phyloP scores from a whole-genome alignment of 1,140 invertebrate genomes.

The Nixonia krombeini region DNA sequence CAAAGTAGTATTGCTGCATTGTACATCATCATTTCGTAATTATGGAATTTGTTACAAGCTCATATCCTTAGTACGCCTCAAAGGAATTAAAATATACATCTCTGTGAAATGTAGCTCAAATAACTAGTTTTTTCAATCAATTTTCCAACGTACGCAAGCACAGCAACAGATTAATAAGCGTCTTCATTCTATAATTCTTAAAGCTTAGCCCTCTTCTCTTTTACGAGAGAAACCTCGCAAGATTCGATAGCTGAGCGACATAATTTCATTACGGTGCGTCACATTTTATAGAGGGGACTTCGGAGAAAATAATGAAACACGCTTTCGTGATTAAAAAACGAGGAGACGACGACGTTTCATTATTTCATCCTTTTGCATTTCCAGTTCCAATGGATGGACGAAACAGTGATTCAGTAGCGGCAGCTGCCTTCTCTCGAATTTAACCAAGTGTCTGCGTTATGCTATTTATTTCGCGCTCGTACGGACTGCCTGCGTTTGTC shows the following conservation, averaged over 20 bases:
- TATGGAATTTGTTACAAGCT: no score
- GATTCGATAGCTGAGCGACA: slow-evolving; percentile 20
- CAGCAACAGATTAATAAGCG: slow-evolving; percentile 19
- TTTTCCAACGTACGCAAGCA: no score
- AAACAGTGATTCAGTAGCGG: slow-evolving; percentile 43
- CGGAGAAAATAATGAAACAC: neutral
- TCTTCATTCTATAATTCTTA: slow-evolving; percentile 13
- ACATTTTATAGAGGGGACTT: neutral
- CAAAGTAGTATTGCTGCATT: no score
- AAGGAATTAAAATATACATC: no score
- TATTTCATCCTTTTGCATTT: slow-evolving; percentile 20
- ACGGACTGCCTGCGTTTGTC: slow-evolving; percentile 33
- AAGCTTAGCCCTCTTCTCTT: slow-evolving; percentile 19
- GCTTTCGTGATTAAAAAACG: slow-evolving; percentile 20
- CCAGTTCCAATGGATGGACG: slow-evolving; percentile 30
- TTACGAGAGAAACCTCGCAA: slow-evolving; percentile 13
- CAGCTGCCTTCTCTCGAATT: slow-evolving; percentile 31
- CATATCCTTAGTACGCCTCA: no score
- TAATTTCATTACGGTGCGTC: slow-evolving; percentile 31
- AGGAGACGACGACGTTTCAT: slow-evolving; percentile 7
- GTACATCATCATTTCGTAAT: no score
- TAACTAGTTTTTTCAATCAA: no score
- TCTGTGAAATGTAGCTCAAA: no score
- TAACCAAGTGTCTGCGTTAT: slow-evolving; percentile 34
- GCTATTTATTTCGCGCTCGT: slow-evolving; percentile 41